Percentiles rank a stretch among this genome's conserved stretches.
These are phyloP conservation scores for Acanthaster planci DNA, from an alignment of 35 echinoderm and acorn worm genomes.

Conservation along the genomic window DNA sequence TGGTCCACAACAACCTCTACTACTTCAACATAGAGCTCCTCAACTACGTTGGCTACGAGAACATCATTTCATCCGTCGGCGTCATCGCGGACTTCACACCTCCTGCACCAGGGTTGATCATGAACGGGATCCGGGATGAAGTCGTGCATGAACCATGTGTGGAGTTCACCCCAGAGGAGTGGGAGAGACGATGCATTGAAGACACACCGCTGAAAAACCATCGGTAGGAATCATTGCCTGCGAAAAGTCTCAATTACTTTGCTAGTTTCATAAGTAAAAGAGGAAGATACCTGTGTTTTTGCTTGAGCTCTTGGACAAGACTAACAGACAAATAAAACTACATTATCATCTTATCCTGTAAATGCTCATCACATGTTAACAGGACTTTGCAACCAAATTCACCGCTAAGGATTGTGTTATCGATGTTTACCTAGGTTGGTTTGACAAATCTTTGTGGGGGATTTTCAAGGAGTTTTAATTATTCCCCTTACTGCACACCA, in stretches of 20 bases:
- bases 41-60: constrained; percentile 34
- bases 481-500: no score
- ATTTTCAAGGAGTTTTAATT: no score
- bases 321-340: neutral
- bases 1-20: constrained; percentile 50
- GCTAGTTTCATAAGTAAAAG: neutral
- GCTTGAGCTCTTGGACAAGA: neutral
- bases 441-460: no score
- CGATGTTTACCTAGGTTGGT: no score
- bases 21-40: constrained; percentile 49
- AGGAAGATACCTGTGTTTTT: neutral
- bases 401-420: no score
- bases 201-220: constrained; percentile 47
- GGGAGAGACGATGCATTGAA: constrained; percentile 46
- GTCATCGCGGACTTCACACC: constrained; percentile 38
- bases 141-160: constrained; percentile 26
- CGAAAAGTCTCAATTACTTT: neutral
- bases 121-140: constrained; percentile 9
- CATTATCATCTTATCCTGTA: neutral
- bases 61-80: constrained; percentile 23
- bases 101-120: constrained; percentile 37
- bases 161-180: constrained; percentile 33
- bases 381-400: neutral
- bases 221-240: constrained; percentile 15
- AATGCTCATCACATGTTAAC: neutral